Evolutionary conservation across 1,140 invertebrate genomes (phyloP).

Genomic region (Monomorium pharaonis): DNA sequence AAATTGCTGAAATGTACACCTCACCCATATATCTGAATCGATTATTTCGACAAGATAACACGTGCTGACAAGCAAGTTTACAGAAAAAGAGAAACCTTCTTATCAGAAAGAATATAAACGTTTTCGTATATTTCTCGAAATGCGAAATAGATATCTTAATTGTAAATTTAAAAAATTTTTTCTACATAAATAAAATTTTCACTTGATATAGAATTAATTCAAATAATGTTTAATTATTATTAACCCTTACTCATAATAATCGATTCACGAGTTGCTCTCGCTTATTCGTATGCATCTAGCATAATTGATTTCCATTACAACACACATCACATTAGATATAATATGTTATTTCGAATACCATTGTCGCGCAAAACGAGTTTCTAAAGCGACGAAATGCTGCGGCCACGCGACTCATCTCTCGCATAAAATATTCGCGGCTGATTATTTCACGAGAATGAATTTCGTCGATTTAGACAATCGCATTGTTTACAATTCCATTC

Average conservation of each 20-base stretch:
- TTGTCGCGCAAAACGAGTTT: slow-evolving; percentile 30
- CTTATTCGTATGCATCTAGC: not conserved
- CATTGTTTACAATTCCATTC: slow-evolving; percentile 47
- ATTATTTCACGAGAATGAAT: slow-evolving; percentile 44
- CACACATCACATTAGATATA: slow-evolving; percentile 16
- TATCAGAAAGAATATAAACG: not conserved
- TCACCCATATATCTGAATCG: slow-evolving; percentile 6
- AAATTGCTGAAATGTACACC: slow-evolving; percentile 28
- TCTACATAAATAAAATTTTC: not conserved
- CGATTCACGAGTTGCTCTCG: not conserved
- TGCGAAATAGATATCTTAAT: not conserved
- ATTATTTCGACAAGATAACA: slow-evolving; percentile 43
- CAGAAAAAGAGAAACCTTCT: not conserved
- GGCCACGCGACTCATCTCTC: not conserved
- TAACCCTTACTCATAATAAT: not conserved
- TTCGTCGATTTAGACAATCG: slow-evolving; percentile 32
- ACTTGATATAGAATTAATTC: slow-evolving; percentile 1
- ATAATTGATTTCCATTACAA: slow-evolving; percentile 18
- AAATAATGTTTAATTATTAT: not conserved
- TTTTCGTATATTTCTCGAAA: not conserved
- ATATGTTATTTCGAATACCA: not conserved
- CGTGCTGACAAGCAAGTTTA: not conserved
- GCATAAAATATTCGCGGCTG: slow-evolving; percentile 47
- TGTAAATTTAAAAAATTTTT: not conserved
- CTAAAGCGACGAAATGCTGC: slow-evolving; percentile 34